phyloP scores from a whole-genome alignment of 2,797 vertebrate species.

The Melanotaenia pygmaea region DNA sequence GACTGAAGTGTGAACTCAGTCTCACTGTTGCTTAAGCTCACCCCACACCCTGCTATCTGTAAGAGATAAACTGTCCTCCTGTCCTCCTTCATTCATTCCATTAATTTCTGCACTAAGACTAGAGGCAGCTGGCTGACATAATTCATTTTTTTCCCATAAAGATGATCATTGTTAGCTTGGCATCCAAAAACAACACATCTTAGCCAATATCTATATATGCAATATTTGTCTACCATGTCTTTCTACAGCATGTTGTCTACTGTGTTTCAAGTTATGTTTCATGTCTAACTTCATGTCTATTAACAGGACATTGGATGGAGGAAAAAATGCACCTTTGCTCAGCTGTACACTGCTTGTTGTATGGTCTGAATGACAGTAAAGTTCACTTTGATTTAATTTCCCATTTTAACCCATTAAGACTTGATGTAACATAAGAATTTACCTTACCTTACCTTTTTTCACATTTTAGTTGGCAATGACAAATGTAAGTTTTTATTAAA shows the following conservation, averaged over 20 bases:
- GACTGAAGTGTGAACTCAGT: slow-evolving; percentile 56
- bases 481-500: no score
- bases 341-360: neutral
- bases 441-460: no score
- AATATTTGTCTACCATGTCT: neutral
- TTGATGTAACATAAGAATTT: neutral
- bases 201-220: neutral
- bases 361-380: neutral
- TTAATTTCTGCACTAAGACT: slow-evolving; percentile 16
- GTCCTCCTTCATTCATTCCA: slow-evolving; percentile 49
- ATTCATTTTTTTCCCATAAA: slow-evolving; percentile 15
- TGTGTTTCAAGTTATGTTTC: no score
- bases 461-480: no score
- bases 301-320: neutral
- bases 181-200: neutral
- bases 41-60: slow-evolving; percentile 72
- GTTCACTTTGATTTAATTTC: neutral
- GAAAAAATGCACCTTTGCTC: neutral
- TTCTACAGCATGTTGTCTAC: neutral
- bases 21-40: slow-evolving; percentile 71
- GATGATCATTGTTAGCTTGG: neutral
- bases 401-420: neutral
- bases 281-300: no score
- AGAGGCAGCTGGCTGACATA: slow-evolving; percentile 39
- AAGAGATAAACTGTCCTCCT: slow-evolving; percentile 54